Evolutionary conservation across 2,797 vertebrate species (phyloP).

Genomic region (Clarias laeviceps): DNA sequence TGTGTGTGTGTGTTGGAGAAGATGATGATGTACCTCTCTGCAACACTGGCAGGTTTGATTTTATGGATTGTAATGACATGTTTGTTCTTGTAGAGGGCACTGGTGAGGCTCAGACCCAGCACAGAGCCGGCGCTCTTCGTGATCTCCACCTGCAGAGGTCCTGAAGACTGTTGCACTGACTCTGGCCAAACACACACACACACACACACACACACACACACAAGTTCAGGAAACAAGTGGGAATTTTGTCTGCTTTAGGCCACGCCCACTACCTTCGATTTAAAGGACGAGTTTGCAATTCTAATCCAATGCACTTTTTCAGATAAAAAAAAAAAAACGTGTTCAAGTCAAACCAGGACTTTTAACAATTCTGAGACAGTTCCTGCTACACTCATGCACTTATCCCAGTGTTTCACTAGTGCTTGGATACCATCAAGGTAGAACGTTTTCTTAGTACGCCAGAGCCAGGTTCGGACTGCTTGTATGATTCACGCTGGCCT

Average conservation of each 20-base stretch:
- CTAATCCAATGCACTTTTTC: too few relatives aligned
- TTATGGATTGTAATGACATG: constrained; percentile 92
- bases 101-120: constrained; percentile 87
- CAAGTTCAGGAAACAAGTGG: not conserved
- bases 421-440: too few relatives aligned
- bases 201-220: constrained; percentile 42
- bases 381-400: too few relatives aligned
- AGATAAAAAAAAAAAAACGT: too few relatives aligned
- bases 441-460: too few relatives aligned
- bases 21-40: constrained; percentile 82
- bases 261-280: not conserved
- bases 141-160: constrained; percentile 93
- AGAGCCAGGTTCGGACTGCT: too few relatives aligned
- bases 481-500: too few relatives aligned
- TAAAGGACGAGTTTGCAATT: too few relatives aligned
- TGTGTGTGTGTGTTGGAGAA: not conserved
- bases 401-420: too few relatives aligned
- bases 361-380: too few relatives aligned
- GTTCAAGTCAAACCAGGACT: too few relatives aligned
- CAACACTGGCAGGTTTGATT: constrained; percentile 92
- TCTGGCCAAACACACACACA: constrained; percentile 73
- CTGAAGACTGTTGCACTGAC: constrained; percentile 84
- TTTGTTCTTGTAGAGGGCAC: constrained; percentile 83
- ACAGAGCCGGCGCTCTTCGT: constrained; percentile 83
- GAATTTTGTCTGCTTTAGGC: not conserved